These are phyloP conservation scores for Apostichopus parvimensis DNA, from an alignment of 35 echinoderm and acorn worm species.

Conservation along the genomic window DNA sequence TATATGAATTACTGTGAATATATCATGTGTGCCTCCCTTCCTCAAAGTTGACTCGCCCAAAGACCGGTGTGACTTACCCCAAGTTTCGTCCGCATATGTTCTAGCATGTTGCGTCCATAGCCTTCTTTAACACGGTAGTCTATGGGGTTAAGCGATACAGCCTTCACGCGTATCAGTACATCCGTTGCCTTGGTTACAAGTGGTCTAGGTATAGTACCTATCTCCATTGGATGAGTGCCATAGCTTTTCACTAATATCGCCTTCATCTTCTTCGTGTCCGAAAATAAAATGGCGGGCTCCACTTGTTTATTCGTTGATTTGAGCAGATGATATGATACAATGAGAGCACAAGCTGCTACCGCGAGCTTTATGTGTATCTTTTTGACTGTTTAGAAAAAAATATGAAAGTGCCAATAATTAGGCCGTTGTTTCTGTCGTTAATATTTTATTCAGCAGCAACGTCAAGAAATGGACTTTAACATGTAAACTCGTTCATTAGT, in stretches of 20 bases:
- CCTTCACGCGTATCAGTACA: constrained; percentile 41
- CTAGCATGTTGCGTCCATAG: constrained; percentile 11
- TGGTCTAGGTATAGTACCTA: constrained; percentile 19
- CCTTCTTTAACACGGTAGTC: constrained; percentile 46
- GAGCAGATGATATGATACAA: not conserved
- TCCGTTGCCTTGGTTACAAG: constrained; percentile 1
- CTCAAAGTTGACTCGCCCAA: too few relatives aligned
- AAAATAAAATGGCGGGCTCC: constrained; percentile 23
- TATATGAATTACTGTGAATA: too few relatives aligned
- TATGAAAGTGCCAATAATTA: not conserved
- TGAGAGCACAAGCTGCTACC: not conserved
- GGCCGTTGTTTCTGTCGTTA: too few relatives aligned
- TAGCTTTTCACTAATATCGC: constrained; percentile 27
- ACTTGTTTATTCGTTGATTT: not conserved
- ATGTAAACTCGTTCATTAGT: too few relatives aligned
- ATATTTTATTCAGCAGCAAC: too few relatives aligned
- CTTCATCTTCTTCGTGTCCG: constrained; percentile 25
- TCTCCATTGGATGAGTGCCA: constrained; percentile 37
- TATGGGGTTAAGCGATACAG: constrained; percentile 53
- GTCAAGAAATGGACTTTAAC: too few relatives aligned
- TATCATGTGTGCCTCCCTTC: too few relatives aligned
- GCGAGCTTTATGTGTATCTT: not conserved
- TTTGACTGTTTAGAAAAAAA: not conserved
- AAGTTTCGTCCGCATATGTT: not conserved
- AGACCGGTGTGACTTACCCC: not conserved